Evolutionary conservation across 2,888 invertebrate genomes (phyloP), one percentile per base, ranked within the genome.

Genomic region (Apotomis turbidana): DNA sequence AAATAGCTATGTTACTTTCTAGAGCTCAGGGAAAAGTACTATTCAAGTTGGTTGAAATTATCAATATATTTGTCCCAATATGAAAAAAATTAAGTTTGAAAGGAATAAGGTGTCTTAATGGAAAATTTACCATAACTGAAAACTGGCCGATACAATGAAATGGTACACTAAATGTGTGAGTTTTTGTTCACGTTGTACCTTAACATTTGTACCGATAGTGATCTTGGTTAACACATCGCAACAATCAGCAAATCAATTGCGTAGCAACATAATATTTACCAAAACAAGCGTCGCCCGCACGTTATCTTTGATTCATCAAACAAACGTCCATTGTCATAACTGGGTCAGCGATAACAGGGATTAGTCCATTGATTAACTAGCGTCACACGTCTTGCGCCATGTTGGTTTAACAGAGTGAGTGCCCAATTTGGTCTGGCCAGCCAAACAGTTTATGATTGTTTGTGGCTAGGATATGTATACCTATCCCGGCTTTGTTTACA

Each of bases 341-440:
- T 87, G 74, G 87, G 86, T 81, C 85, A 83, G 69, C 79, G 83
- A 87, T 86, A 87, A 81, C 79, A 77, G 70, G 82, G 85, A 86
- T 87, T 83, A 86, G 75, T 75, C 70, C 81, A 82, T 83, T 85
- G 85, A 85, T 86, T 82, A 83, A 80, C 74, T 80, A 71, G 74
- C 73, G 74, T 71, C 72, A 78, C 71, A 70, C 49, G 54, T 46
- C 62, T 66, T 71, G 58, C 49, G 38, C 12, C 55, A 36, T 66
- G 55, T 57, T 66, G 55, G 46, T 55, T 66, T 57, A 57, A 27
- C 12, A 36, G n/a, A 66, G 55, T 46, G 57, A 27, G 44, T 9
- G 52, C 15, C 44, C 9, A 49, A 8, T 9, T 49, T 49, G 54
- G 0, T 52, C n/a, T 27, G 27, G 55, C 66, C 27, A 9, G 36